Conservation (phyloP, 2,113 vertebrate genomes). For the Pelecanus crispus region DNA sequence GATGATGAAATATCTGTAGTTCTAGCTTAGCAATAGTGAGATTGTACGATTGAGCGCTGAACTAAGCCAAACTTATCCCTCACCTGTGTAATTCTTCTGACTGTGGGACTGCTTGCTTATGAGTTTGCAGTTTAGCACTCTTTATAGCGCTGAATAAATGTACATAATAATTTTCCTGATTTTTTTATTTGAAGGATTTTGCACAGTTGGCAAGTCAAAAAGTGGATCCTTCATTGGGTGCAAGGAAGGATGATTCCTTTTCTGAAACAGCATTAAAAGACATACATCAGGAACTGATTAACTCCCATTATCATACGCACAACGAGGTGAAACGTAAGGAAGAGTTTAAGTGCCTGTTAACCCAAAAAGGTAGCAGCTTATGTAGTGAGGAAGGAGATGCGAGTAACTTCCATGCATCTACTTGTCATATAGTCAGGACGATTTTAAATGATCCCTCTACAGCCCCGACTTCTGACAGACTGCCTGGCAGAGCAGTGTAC, state of each 20-base stretch:
- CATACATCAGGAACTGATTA: conserved; percentile 13
- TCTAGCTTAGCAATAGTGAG: neutral
- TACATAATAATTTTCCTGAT: neutral
- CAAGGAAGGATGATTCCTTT: neutral
- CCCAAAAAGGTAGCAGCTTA: neutral
- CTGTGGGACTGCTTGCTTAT: neutral
- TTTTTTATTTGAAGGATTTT: conserved; percentile 63
- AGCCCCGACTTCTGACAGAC: neutral
- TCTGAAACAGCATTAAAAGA: neutral
- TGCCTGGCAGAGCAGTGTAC: neutral
- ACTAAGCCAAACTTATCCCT: neutral
- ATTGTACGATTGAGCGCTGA: neutral
- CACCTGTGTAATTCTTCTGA: neutral
- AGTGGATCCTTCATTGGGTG: neutral
- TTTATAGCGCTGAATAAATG: neutral
- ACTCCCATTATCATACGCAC: neutral
- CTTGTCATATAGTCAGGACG: neutral
- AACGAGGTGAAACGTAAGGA: conserved; percentile 21
- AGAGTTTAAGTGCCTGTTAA: neutral
- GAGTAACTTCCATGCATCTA: neutral
- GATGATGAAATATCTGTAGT: neutral
- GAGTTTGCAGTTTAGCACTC: neutral
- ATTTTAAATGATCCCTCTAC: conserved; percentile 6
- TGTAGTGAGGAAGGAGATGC: conserved; percentile 9
- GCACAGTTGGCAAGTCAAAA: conserved; percentile 48